A percentile compares a stretch with the other conserved stretches of the same genome.
Evolutionary conservation across 2,797 vertebrate genomes (phyloP).

Genomic region (Gambusia yucatana): DNA sequence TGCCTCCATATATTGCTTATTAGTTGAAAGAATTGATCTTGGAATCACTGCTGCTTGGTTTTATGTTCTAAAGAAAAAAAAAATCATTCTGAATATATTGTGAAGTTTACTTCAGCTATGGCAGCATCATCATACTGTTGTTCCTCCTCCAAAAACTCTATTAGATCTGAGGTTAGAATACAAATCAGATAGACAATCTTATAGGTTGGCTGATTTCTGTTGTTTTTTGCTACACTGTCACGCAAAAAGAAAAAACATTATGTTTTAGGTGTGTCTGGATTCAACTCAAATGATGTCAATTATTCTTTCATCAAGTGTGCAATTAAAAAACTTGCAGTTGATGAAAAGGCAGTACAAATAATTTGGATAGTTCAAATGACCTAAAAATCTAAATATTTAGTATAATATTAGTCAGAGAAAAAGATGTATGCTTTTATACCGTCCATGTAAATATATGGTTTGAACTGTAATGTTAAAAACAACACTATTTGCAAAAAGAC

Average conservation of each 20-base stretch:
- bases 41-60: neutral
- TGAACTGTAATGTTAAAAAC: neutral
- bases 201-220: neutral
- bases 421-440: neutral
- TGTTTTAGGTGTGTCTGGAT: neutral
- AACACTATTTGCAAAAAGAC: neutral
- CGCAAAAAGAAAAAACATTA: neutral
- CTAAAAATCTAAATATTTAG: neutral
- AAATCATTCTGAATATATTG: neutral
- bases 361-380: neutral
- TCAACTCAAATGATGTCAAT: neutral
- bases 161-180: neutral
- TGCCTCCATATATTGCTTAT: neutral
- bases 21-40: neutral
- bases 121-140: neutral
- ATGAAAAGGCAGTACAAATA: neutral
- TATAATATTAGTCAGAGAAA: neutral
- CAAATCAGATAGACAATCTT: neutral
- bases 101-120: neutral
- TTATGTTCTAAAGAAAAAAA: neutral
- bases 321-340: no score
- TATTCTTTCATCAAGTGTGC: neutral
- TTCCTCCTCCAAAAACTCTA: conserved; percentile 1
- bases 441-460: neutral
- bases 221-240: neutral